A percentile compares a stretch with the other conserved stretches of the same genome.
These are phyloP conservation scores for Cordilura impudica DNA, from an alignment of 2,888 invertebrate genomes.

Conservation along the genomic window DNA sequence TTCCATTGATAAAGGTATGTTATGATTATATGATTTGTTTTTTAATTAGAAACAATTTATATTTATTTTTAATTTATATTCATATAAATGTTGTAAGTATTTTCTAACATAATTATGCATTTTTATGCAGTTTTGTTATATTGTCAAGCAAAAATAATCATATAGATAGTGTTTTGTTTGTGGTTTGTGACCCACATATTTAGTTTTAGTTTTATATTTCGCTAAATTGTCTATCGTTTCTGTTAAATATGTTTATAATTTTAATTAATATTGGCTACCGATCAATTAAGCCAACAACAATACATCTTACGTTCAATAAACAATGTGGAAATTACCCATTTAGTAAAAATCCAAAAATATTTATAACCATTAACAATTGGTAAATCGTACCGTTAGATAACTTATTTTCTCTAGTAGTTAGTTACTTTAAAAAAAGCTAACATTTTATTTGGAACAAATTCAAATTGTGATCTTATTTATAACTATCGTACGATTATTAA, in stretches of 20 bases:
- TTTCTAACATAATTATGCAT: slow-evolving; percentile 23
- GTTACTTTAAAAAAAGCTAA: too few relatives aligned
- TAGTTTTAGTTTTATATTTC: slow-evolving; percentile 34
- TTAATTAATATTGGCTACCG: background rate
- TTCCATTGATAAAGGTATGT: slow-evolving; percentile 9
- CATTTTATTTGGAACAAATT: too few relatives aligned
- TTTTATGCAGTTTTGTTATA: slow-evolving; percentile 30
- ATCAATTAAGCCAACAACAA: background rate
- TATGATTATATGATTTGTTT: background rate
- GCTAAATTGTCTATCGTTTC: slow-evolving; percentile 1
- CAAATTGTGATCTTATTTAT: too few relatives aligned
- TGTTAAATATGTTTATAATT: slow-evolving; percentile 4
- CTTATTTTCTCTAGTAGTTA: too few relatives aligned
- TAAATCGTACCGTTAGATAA: too few relatives aligned
- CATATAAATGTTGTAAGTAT: background rate
- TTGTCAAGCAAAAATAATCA: background rate
- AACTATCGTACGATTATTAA: background rate
- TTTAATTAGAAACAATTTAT: slow-evolving; percentile 3
- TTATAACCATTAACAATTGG: too few relatives aligned
- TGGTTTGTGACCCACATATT: slow-evolving; percentile 35
- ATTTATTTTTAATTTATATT: background rate
- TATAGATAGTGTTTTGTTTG: background rate
- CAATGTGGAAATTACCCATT: too few relatives aligned
- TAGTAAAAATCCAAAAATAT: background rate
- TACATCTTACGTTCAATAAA: background rate